Evolutionary conservation across 2,797 vertebrate genomes (phyloP), one percentile per base, ranked within the genome.

Genomic region (Vespertilio murinus): DNA sequence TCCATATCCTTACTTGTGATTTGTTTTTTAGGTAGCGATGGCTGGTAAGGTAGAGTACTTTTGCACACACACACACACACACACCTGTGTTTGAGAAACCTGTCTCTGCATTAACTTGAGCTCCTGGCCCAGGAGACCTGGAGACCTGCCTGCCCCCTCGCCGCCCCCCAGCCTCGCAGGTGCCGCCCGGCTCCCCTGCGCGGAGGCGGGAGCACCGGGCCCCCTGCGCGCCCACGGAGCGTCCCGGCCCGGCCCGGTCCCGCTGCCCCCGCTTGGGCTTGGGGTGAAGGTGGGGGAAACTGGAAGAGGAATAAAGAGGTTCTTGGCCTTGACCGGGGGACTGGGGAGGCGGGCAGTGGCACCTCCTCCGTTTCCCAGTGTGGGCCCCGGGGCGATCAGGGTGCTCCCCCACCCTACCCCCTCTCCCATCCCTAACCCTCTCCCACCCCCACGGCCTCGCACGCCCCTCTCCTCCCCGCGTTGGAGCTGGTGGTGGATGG

Each of bases 361-460:
- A 52, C 42, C 25, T 13, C 3, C 42, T 3, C 13, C 38, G 35
- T 12, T 7, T 35, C 11, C 14, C n/a, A 30, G 12, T 14, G 8
- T 9, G 17, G 64, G 54, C 18, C 13, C 22, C 1, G 9, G 25
- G 0, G 3, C 17, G 47, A 30, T 28, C 3, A 0, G 14, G 25
- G 25, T 13, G 64, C 64, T 23, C n/a, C n/a, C 61, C 17, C n/a
- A 1, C 42, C 6, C 13, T 30, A 2, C 61, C 7, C 6, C 7
- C 56, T 28, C 7, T 16, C n/a, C 1, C n/a, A n/a, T n/a, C n/a
- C n/a, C n/a, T n/a, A n/a, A n/a, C 3, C 3, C 3, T 1, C 30
- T 16, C 7, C 64, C 56, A 5, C 5, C 56, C 56, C 11, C 64
- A n/a, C 61, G 35, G 42, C 17, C 70, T 47, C 3, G 20, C 45